These are phyloP conservation scores for Scaptomyza caliginosa DNA, from an alignment of 2,888 invertebrate genomes.

Conservation along the genomic window DNA sequence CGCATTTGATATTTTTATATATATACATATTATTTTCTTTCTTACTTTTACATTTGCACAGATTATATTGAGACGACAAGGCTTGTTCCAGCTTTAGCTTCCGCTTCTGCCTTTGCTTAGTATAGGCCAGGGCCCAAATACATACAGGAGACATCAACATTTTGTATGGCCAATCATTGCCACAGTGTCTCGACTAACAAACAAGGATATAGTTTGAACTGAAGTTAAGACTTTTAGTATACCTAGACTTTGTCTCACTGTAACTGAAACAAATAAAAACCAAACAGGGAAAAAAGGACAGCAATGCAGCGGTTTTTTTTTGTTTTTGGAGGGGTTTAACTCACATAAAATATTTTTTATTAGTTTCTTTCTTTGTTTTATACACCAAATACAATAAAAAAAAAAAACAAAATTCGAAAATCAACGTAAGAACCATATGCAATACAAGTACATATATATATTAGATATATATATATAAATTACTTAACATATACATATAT, in stretches of 20 bases:
- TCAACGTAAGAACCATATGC: constrained; percentile 47
- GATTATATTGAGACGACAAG: constrained; percentile 63
- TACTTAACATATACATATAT: constrained; percentile 1
- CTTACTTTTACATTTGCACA: constrained; percentile 54
- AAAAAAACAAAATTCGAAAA: constrained; percentile 22
- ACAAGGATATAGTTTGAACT: background rate
- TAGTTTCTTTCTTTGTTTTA: constrained; percentile 63
- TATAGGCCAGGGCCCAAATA: constrained; percentile 41
- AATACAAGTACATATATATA: constrained; percentile 48
- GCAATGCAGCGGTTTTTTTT: constrained; percentile 32
- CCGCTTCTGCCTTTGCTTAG: background rate
- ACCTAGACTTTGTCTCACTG: constrained; percentile 12
- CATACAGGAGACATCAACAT: constrained; percentile 43
- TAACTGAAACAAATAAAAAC: constrained; percentile 37
- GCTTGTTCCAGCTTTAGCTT: constrained; percentile 17
- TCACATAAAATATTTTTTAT: constrained; percentile 72
- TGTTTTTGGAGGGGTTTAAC: constrained; percentile 65
- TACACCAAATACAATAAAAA: constrained; percentile 51
- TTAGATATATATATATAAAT: constrained; percentile 13
- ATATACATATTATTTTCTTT: background rate
- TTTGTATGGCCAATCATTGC: constrained; percentile 26
- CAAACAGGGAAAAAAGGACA: constrained; percentile 1
- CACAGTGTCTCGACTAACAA: constrained; percentile 13
- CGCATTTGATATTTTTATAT: constrained; percentile 8
- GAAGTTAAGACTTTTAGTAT: background rate